Evolutionary conservation across 2,888 invertebrate species (phyloP).

Genomic region (Boloria euphrosyne): DNA sequence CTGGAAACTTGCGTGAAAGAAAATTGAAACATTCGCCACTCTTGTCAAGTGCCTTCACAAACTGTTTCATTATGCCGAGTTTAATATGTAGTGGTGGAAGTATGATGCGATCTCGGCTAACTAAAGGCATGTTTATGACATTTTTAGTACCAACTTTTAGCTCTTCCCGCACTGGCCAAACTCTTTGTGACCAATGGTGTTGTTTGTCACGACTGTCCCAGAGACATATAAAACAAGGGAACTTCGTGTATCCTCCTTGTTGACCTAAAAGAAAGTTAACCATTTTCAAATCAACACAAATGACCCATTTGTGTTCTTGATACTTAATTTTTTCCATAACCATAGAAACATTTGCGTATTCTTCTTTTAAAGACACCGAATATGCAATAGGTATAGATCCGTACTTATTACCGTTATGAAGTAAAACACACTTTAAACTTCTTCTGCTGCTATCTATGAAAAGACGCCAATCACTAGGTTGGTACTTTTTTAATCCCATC

Average conservation of each 20-base stretch:
- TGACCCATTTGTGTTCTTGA: constrained; percentile 26
- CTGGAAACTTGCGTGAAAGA: constrained; percentile 20
- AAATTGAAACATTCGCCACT: constrained; percentile 25
- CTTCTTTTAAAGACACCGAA: constrained; percentile 24
- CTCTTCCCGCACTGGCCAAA: background rate
- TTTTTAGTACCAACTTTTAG: constrained; percentile 26
- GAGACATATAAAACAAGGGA: constrained; percentile 33
- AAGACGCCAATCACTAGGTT: constrained; percentile 19
- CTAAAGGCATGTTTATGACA: constrained; percentile 30
- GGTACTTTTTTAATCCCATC: constrained; percentile 22
- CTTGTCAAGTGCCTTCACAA: constrained; percentile 35
- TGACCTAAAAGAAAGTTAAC: constrained; percentile 22
- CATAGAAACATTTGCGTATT: constrained; percentile 20
- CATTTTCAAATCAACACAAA: constrained; percentile 35
- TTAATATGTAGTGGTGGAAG: constrained; percentile 37
- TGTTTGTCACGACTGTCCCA: constrained; percentile 35
- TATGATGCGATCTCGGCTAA: constrained; percentile 27
- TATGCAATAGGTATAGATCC: constrained; percentile 30
- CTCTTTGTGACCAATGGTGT: constrained; percentile 23
- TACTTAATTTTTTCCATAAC: constrained; percentile 30
- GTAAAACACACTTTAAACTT: constrained; percentile 32
- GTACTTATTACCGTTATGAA: constrained; percentile 35
- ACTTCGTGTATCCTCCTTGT: constrained; percentile 15
- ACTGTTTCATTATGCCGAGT: constrained; percentile 35
- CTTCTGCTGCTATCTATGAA: constrained; percentile 27